A percentile compares a stretch with the other conserved stretches of the same genome.
Conservation (phyloP, 2,888 invertebrate genomes). For the Thalpophila matura region DNA sequence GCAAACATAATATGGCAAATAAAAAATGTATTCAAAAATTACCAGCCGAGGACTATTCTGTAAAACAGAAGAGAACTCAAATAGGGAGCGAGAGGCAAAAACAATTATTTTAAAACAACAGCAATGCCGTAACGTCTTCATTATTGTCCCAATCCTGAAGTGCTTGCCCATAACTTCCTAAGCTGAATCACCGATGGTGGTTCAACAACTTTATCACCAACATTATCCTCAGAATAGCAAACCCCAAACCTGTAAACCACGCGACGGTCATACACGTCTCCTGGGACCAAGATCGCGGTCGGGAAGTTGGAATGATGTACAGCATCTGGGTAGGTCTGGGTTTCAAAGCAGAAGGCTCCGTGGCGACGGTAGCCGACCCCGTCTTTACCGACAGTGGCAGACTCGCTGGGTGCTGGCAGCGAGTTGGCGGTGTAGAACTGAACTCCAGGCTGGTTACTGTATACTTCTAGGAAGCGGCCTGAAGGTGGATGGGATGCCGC, state of each 20-base stretch:
- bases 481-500: slow-evolving; percentile 92
- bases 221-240: slow-evolving; percentile 51
- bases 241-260: slow-evolving; percentile 93
- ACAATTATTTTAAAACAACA: no score
- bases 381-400: slow-evolving; percentile 79
- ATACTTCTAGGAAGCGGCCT: slow-evolving; percentile 94
- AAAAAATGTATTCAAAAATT: no score
- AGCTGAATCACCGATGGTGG: slow-evolving; percentile 24
- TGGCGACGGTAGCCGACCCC: slow-evolving; percentile 92
- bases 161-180: slow-evolving; percentile 17
- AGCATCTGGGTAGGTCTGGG: slow-evolving; percentile 98
- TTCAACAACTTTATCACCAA: slow-evolving; percentile 26
- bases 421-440: slow-evolving; percentile 96
- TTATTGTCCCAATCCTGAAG: not conserved
- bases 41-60: no score
- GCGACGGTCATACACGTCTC: slow-evolving; percentile 93
- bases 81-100: no score
- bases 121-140: not conserved
- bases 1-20: no score
- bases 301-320: slow-evolving; percentile 95
- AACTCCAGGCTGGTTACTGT: slow-evolving; percentile 96
- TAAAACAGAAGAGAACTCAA: no score
- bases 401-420: slow-evolving; percentile 90
- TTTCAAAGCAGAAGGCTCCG: slow-evolving; percentile 96
- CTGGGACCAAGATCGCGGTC: slow-evolving; percentile 92